Conservation (phyloP, 1,140 invertebrate genomes). For the Oryzaephilus surinamensis region DNA sequence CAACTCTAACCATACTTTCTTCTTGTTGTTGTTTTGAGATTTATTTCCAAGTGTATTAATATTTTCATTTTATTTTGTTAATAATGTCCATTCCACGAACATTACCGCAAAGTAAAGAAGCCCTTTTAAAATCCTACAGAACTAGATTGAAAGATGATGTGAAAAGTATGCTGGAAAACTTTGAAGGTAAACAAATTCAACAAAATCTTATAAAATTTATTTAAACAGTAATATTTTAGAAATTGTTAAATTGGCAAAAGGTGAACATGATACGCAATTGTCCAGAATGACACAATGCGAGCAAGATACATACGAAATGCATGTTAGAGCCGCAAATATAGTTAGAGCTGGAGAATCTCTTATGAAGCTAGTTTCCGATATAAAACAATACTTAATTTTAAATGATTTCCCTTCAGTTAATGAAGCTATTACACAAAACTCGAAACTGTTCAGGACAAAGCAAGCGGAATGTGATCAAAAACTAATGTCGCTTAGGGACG, state of each 20-base stretch:
- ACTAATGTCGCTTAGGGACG: slow-evolving; percentile 81
- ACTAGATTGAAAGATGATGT: slow-evolving; percentile 90
- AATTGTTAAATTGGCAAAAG: slow-evolving; percentile 86
- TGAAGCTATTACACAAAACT: slow-evolving; percentile 87
- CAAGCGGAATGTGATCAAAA: slow-evolving; percentile 91
- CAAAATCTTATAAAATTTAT: background rate
- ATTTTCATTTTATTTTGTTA: no score
- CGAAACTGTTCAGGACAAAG: slow-evolving; percentile 75
- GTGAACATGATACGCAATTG: slow-evolving; percentile 85
- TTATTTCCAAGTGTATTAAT: no score
- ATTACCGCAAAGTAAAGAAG: slow-evolving; percentile 87
- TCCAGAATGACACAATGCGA: slow-evolving; percentile 83
- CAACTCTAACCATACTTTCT: no score
- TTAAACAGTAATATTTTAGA: slow-evolving; percentile 47
- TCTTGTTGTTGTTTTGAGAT: no score
- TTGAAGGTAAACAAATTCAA: slow-evolving; percentile 57
- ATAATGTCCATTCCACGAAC: slow-evolving; percentile 47
- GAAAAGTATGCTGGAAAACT: slow-evolving; percentile 94
- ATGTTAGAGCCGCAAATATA: slow-evolving; percentile 89
- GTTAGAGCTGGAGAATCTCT: slow-evolving; percentile 89
- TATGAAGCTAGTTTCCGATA: slow-evolving; percentile 92
- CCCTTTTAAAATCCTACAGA: slow-evolving; percentile 84
- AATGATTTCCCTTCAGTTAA: slow-evolving; percentile 97
- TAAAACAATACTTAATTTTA: slow-evolving; percentile 92
- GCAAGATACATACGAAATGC: slow-evolving; percentile 94